phyloP scores from a whole-genome alignment of 1,140 invertebrate species.

The Caerostris darwini region DNA sequence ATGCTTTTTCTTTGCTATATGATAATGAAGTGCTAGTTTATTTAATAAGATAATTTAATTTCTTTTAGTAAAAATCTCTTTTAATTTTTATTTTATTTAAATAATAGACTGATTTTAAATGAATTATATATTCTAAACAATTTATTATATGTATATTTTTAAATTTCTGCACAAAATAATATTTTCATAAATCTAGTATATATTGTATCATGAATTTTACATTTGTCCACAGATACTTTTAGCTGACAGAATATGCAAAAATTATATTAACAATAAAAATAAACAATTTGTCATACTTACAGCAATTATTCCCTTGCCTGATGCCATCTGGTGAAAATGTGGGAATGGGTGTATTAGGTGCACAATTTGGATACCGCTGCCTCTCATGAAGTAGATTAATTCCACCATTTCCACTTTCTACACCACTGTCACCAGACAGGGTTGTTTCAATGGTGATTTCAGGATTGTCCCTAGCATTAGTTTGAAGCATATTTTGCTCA shows the following conservation, averaged over 20 bases:
- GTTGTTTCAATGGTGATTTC: slow-evolving; percentile 64
- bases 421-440: slow-evolving; percentile 50
- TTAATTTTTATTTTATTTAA: too few relatives aligned
- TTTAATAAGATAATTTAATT: too few relatives aligned
- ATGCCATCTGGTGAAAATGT: slow-evolving; percentile 63
- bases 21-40: too few relatives aligned
- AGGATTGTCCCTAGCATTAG: slow-evolving; percentile 60
- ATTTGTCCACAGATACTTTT: too few relatives aligned
- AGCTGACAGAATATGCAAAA: too few relatives aligned
- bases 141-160: background rate
- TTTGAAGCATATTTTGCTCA: slow-evolving; percentile 54
- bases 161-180: background rate
- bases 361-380: slow-evolving; percentile 56
- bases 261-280: background rate
- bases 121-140: too few relatives aligned
- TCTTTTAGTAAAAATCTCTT: too few relatives aligned
- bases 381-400: slow-evolving; percentile 66
- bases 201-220: too few relatives aligned
- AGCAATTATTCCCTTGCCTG: slow-evolving; percentile 67
- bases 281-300: background rate
- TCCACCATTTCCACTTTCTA: slow-evolving; percentile 71
- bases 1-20: too few relatives aligned
- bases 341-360: slow-evolving; percentile 56
- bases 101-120: too few relatives aligned
- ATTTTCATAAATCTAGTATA: too few relatives aligned